These are phyloP conservation scores for Coryphaenoides rupestris DNA, from an alignment of 2,113 vertebrate genomes.

Conservation along the genomic window DNA sequence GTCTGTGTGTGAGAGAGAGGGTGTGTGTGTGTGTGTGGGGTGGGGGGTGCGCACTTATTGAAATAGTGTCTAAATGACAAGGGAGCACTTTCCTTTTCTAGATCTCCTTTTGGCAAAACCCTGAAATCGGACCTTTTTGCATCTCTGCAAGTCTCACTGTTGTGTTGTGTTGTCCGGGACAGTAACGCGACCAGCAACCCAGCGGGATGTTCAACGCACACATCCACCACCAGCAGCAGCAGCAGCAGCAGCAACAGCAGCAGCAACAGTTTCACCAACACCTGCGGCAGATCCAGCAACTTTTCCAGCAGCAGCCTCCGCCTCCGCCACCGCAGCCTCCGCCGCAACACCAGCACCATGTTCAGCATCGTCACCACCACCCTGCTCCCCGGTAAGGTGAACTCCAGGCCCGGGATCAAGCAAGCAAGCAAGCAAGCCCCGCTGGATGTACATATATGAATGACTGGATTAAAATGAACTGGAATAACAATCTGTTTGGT, in stretches of 20 bases:
- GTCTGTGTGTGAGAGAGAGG: constrained; percentile 14
- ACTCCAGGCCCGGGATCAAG: constrained; percentile 70
- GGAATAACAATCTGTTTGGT: background rate
- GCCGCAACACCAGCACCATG: constrained; percentile 71
- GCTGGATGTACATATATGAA: constrained; percentile 2
- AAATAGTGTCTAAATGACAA: too few relatives aligned
- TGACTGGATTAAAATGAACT: background rate
- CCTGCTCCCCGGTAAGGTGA: constrained; percentile 78
- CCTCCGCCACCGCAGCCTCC: constrained; percentile 63
- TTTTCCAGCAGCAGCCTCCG: constrained; percentile 76
- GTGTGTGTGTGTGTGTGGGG: background rate
- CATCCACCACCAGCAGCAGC: constrained; percentile 57
- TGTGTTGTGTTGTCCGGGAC: too few relatives aligned
- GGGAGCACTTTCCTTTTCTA: too few relatives aligned
- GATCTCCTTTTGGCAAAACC: too few relatives aligned
- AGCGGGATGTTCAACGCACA: constrained; percentile 87
- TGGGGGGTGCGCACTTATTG: background rate
- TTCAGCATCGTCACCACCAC: constrained; percentile 62
- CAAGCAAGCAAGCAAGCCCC: constrained; percentile 58
- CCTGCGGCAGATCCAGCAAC: constrained; percentile 85
- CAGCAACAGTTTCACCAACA: constrained; percentile 79
- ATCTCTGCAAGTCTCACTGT: too few relatives aligned
- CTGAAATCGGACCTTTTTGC: too few relatives aligned
- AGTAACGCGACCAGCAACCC: background rate
- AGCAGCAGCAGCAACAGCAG: constrained; percentile 66